A percentile compares a stretch with the other conserved stretches of the same genome.
Conservation (phyloP, 1,140 invertebrate species). For the Papilio polytes region DNA sequence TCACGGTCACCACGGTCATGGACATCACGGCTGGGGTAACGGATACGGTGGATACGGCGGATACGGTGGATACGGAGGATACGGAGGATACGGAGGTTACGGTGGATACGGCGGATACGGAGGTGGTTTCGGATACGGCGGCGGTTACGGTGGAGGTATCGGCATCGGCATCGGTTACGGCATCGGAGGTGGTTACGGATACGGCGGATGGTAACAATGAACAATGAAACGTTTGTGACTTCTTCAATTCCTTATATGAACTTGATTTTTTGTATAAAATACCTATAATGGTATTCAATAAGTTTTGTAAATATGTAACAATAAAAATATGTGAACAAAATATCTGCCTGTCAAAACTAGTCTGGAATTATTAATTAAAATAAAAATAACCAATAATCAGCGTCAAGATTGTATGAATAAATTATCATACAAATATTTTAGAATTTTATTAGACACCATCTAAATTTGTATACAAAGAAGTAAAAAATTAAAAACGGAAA, state of each 20-base stretch:
- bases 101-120: background rate
- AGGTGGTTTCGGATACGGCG: background rate
- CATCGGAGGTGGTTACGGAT: background rate
- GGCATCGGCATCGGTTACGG: background rate
- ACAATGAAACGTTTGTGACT: background rate
- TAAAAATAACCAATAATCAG: background rate
- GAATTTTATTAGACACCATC: background rate
- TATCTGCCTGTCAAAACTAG: background rate
- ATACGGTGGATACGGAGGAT: background rate
- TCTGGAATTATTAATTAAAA: background rate
- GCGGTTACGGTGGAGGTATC: too few relatives aligned
- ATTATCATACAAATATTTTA: background rate
- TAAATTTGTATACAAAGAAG: background rate
- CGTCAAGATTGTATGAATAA: background rate
- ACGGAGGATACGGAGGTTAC: background rate
- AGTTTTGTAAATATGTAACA: too few relatives aligned
- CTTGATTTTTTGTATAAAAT: background rate
- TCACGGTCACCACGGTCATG: constrained; percentile 1
- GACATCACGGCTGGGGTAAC: background rate
- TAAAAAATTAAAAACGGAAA: background rate
- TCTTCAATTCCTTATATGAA: background rate
- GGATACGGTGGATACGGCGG: background rate
- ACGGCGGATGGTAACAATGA: background rate
- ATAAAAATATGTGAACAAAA: background rate
- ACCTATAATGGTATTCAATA: background rate